Evolutionary conservation across 2,888 invertebrate genomes (phyloP).

Genomic region (Cerastoderma edule): DNA sequence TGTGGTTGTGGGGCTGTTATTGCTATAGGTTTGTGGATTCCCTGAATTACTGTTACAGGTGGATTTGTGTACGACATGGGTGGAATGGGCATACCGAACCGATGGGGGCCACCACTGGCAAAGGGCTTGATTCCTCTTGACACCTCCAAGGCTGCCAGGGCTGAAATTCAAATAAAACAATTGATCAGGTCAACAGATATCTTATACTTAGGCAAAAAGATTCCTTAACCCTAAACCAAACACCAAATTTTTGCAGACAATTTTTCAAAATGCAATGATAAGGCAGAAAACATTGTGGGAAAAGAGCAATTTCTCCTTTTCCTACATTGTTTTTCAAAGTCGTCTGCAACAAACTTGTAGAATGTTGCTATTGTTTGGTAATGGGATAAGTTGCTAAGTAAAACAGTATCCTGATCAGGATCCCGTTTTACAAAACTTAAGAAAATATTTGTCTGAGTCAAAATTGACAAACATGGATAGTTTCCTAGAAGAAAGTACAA

Average conservation of each 20-base stretch:
- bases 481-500: no score
- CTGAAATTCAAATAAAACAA: no score
- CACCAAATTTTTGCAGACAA: not conserved
- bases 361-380: no score
- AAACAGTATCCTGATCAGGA: no score
- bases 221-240: not conserved
- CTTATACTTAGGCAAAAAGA: not conserved
- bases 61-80: conserved; percentile 32
- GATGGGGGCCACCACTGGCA: conserved; percentile 36
- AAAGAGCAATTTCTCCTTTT: not conserved
- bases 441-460: no score
- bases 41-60: conserved; percentile 47
- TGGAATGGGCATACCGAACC: conserved; percentile 43
- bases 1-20: conserved; percentile 58
- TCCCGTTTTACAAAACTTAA: no score
- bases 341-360: no score
- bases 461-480: no score
- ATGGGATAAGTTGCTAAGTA: no score
- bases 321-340: not conserved
- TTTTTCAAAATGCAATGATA: not conserved
- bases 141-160: conserved; percentile 6
- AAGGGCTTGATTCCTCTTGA: conserved; percentile 50
- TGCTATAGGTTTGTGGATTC: conserved; percentile 56
- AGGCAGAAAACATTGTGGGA: not conserved
- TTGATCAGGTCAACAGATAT: no score